Conservation (phyloP, 2,113 vertebrate genomes). For the Ivindomyrus marchei region DNA sequence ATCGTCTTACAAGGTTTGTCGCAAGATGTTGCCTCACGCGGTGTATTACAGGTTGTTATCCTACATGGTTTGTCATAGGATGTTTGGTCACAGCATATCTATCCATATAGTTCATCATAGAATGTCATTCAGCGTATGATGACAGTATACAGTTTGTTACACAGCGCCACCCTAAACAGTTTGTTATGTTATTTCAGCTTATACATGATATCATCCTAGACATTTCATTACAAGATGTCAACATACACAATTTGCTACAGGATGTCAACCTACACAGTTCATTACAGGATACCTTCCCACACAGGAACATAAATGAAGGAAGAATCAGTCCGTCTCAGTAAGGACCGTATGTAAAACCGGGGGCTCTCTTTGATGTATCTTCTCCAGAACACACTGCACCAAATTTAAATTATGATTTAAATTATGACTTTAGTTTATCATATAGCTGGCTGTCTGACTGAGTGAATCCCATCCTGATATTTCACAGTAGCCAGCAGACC, state of each 20-base stretch:
- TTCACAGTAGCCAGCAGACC: background rate
- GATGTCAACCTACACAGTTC: background rate
- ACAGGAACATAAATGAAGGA: background rate
- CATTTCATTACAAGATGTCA: background rate
- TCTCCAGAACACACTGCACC: background rate
- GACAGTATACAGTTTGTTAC: background rate
- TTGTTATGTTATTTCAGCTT: background rate
- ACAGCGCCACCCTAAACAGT: background rate
- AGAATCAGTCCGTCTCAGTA: background rate
- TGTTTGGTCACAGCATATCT: background rate
- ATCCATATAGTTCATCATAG: background rate
- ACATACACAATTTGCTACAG: background rate
- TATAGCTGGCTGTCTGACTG: background rate
- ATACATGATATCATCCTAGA: background rate
- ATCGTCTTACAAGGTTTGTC: background rate
- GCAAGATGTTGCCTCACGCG: background rate
- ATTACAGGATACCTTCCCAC: background rate
- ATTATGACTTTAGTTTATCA: conserved; percentile 3
- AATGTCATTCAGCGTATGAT: background rate
- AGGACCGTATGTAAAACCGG: background rate
- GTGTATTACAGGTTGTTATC: background rate
- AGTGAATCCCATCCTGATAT: background rate
- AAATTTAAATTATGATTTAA: conserved; percentile 4
- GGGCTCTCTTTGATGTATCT: background rate
- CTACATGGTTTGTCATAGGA: background rate